Conservation (phyloP, 1,140 invertebrate genomes). For the Tigriopus japonicus region DNA sequence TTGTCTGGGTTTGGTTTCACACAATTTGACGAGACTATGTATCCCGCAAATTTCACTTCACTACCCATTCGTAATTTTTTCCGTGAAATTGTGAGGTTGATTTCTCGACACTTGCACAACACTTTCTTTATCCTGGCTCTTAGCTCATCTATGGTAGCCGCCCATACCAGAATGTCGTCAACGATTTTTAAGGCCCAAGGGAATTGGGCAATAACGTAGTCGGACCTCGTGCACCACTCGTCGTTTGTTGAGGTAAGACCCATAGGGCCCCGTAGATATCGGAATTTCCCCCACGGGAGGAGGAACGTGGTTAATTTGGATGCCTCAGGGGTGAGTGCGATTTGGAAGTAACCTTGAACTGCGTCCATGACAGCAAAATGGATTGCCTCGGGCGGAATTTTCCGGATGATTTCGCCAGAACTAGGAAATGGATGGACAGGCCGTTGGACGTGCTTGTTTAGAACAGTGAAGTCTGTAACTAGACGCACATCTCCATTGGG, state of each 20-base stretch:
- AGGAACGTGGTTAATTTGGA: constrained; percentile 20
- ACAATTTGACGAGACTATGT: background rate
- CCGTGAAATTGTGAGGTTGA: background rate
- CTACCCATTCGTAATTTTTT: background rate
- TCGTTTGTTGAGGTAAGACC: constrained; percentile 17
- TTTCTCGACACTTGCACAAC: background rate
- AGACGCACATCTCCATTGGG: background rate
- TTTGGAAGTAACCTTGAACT: constrained; percentile 22
- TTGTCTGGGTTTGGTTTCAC: constrained; percentile 18
- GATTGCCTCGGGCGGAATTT: background rate
- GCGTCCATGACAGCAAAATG: constrained; percentile 20
- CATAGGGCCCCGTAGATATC: constrained; percentile 17
- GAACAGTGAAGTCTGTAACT: constrained; percentile 22
- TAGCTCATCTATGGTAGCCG: constrained; percentile 7
- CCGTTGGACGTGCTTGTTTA: constrained; percentile 21
- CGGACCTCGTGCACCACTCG: constrained; percentile 17
- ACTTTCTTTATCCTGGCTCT: too few relatives aligned
- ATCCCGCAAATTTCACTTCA: background rate
- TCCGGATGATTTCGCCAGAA: constrained; percentile 17
- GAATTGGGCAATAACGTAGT: constrained; percentile 15
- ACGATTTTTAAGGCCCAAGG: constrained; percentile 8
- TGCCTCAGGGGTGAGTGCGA: constrained; percentile 19
- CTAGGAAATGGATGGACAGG: constrained; percentile 19
- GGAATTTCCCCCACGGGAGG: constrained; percentile 19
- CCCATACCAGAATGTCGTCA: constrained; percentile 13